A percentile compares a stretch with the other conserved stretches of the same genome.
Conservation (phyloP, 2,797 vertebrate species). For the Sebastes itinus region DNA sequence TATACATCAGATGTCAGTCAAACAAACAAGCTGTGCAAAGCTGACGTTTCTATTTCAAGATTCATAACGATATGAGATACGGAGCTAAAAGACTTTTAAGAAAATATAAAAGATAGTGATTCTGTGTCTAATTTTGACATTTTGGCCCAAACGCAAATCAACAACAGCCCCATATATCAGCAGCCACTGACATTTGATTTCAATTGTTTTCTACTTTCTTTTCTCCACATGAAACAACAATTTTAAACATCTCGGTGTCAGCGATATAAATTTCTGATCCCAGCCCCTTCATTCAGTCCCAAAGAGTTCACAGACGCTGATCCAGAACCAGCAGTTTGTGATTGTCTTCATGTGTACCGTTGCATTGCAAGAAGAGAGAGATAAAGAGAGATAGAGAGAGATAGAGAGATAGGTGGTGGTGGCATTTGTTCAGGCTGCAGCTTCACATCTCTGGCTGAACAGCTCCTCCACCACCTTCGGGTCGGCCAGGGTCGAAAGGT, state of each 20-base stretch:
- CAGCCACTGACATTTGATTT: neutral
- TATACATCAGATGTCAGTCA: constrained; percentile 24
- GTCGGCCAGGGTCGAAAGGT: constrained; percentile 86
- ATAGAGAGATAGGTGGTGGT: neutral
- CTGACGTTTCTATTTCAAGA: neutral
- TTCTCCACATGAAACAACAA: neutral
- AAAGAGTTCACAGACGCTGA: constrained; percentile 1
- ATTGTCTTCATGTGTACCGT: constrained; percentile 18
- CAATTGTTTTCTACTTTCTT: neutral
- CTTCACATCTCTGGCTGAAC: constrained; percentile 83
- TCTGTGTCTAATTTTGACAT: neutral
- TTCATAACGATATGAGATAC: neutral
- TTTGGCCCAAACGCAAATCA: constrained; percentile 40
- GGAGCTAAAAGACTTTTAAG: neutral
- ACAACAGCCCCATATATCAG: neutral
- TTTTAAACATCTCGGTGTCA: neutral
- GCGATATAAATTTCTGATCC: constrained; percentile 9
- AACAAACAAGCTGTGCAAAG: constrained; percentile 20
- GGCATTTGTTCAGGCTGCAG: constrained; percentile 69
- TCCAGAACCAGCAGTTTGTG: neutral
- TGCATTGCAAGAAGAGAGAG: neutral
- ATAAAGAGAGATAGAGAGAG: neutral
- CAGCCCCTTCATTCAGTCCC: constrained; percentile 12
- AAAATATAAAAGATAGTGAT: constrained; percentile 23
- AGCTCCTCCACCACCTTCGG: constrained; percentile 85